Percentiles rank a stretch among this genome's conserved stretches.
Evolutionary conservation across 2,113 vertebrate genomes (phyloP).

Genomic region (Suncus etruscus): DNA sequence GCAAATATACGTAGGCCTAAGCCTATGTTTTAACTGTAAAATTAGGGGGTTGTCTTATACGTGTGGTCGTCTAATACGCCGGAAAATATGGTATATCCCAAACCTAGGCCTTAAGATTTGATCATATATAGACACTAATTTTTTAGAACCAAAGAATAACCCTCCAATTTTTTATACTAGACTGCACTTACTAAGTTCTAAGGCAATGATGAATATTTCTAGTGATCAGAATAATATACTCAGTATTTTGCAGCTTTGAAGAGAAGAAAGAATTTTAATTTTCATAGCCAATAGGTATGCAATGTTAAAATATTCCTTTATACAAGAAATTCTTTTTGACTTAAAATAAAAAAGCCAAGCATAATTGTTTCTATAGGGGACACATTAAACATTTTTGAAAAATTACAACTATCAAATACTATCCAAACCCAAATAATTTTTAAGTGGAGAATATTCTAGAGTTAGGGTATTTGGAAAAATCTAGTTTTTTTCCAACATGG

Average conservation of each 20-base stretch:
- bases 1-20: no score
- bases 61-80: no score
- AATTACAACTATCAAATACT: neutral
- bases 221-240: neutral
- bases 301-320: neutral
- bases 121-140: neutral
- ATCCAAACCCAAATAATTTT: neutral
- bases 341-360: neutral
- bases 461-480: neutral
- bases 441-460: neutral
- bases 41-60: no score
- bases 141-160: neutral
- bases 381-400: neutral
- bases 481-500: slow-evolving; percentile 8
- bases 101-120: neutral
- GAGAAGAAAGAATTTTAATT: neutral
- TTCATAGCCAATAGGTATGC: neutral
- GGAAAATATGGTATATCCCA: neutral
- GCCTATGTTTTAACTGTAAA: no score
- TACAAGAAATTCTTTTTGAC: neutral
- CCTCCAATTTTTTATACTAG: neutral
- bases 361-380: neutral
- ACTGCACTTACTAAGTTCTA: neutral
- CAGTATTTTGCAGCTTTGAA: neutral
- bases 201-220: neutral